A percentile compares a stretch with the other conserved stretches of the same genome.
Evolutionary conservation across 2,888 invertebrate species (phyloP).

Genomic region (Andrena trimmerana): DNA sequence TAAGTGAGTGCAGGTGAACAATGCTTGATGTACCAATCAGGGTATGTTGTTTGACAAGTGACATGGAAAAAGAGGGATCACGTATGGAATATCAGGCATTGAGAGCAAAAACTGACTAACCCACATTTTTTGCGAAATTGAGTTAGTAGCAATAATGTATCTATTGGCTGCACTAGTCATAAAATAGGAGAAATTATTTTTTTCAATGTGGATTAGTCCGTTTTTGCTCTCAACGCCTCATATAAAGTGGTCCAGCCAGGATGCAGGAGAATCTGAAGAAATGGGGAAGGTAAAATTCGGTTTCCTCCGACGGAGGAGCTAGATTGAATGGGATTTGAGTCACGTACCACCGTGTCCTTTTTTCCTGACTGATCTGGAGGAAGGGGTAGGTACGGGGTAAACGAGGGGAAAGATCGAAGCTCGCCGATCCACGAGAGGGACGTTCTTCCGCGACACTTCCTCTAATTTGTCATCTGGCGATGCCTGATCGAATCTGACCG

Average conservation of each 20-base stretch:
- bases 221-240: slow-evolving; percentile 18
- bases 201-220: too few relatives aligned
- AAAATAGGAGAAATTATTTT: too few relatives aligned
- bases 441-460: slow-evolving; percentile 33
- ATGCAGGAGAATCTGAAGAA: slow-evolving; percentile 56
- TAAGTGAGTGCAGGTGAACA: background rate
- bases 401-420: slow-evolving; percentile 62
- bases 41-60: slow-evolving; percentile 46
- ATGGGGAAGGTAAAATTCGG: slow-evolving; percentile 68
- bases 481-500: background rate
- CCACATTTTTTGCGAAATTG: too few relatives aligned
- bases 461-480: background rate
- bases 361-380: slow-evolving; percentile 48
- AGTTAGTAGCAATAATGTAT: too few relatives aligned
- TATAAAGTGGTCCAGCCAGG: slow-evolving; percentile 22
- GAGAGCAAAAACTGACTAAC: too few relatives aligned
- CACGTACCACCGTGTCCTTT: slow-evolving; percentile 79
- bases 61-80: slow-evolving; percentile 6
- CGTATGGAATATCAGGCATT: background rate
- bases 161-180: background rate
- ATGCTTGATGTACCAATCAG: slow-evolving; percentile 40
- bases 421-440: slow-evolving; percentile 27
- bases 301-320: slow-evolving; percentile 65
- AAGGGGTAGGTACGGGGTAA: slow-evolving; percentile 56
- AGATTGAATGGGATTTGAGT: slow-evolving; percentile 81